Percentiles rank a stretch among this genome's conserved stretches.
Evolutionary conservation across 1,140 invertebrate species (phyloP).

Genomic region (Penaeus vannamei): DNA sequence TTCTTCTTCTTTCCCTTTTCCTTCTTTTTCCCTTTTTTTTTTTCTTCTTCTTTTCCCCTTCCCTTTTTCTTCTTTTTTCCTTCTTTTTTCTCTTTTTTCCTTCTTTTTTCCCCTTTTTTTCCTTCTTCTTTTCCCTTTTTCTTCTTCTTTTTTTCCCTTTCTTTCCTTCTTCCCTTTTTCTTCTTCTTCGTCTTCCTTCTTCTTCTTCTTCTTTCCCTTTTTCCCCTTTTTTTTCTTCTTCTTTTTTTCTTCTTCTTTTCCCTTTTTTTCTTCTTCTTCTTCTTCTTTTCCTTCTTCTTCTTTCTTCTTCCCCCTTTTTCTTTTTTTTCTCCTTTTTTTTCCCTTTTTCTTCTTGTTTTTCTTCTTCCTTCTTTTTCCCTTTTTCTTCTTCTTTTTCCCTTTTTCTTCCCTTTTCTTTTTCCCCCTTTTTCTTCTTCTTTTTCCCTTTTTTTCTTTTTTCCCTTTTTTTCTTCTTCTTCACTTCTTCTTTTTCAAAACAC

Average conservation of each 20-base stretch:
- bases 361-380: background rate
- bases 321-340: background rate
- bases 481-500: background rate
- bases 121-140: background rate
- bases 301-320: background rate
- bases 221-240: background rate
- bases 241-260: background rate
- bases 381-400: background rate
- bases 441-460: too few relatives aligned
- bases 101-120: background rate
- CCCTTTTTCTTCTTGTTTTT: background rate
- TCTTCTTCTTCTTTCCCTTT: background rate
- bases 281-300: background rate
- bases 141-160: background rate
- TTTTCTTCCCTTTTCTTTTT: background rate
- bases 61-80: background rate
- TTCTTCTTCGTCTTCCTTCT: background rate
- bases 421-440: background rate
- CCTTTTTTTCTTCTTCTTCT: background rate
- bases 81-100: background rate
- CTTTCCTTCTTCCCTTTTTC: background rate
- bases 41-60: background rate
- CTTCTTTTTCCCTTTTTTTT: background rate
- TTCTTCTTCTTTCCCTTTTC: background rate
- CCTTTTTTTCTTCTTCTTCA: background rate